phyloP scores from a whole-genome alignment of 2,797 vertebrate species.

The Trichosurus vulpecula region DNA sequence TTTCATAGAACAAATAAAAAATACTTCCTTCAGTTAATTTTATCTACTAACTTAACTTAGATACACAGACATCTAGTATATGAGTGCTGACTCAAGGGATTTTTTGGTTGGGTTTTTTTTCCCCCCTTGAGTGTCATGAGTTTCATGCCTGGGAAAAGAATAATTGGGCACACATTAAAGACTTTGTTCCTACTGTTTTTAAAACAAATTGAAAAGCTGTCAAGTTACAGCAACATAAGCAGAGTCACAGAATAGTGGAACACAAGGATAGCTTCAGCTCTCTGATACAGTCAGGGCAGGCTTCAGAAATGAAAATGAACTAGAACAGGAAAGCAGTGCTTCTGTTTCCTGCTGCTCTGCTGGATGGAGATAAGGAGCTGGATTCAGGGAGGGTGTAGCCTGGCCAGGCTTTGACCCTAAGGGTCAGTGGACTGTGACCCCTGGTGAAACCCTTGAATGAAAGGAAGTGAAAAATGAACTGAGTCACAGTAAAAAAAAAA shows the following conservation, averaged over 20 bases:
- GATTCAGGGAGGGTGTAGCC: slow-evolving; percentile 44
- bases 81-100: not conserved
- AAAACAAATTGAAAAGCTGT: not conserved
- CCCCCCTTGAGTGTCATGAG: not conserved
- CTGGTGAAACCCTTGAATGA: slow-evolving; percentile 76
- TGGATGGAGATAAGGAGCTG: slow-evolving; percentile 79
- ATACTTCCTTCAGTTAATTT: not conserved
- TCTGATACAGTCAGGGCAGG: slow-evolving; percentile 46
- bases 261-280: not conserved
- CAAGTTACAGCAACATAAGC: not conserved
- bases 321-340: slow-evolving; percentile 64
- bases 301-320: not conserved
- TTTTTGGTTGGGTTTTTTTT: not conserved
- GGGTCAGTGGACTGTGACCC: slow-evolving; percentile 68
- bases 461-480: slow-evolving; percentile 76
- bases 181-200: not conserved
- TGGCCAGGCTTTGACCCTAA: slow-evolving; percentile 66
- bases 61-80: not conserved
- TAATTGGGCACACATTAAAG: not conserved
- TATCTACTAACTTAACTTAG: not conserved
- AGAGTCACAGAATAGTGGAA: not conserved
- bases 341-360: slow-evolving; percentile 79
- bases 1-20: not conserved
- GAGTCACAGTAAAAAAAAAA: slow-evolving; percentile 50
- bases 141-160: slow-evolving; percentile 17